Conservation (phyloP, 2,113 vertebrate species). For the Phylloscopus whistleri region DNA sequence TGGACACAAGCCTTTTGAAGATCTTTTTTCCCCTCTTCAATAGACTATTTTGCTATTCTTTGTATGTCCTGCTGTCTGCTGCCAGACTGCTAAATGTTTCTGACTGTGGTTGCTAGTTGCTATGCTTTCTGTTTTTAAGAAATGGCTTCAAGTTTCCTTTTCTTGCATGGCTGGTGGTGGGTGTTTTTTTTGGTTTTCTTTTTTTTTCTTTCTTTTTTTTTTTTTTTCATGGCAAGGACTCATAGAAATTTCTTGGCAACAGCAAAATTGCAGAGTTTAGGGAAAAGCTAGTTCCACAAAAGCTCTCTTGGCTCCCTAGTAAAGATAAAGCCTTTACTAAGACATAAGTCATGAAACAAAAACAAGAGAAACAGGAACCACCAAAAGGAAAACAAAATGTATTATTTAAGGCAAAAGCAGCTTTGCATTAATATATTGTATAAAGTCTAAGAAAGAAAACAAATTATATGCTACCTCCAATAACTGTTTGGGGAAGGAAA, state of each 20-base stretch:
- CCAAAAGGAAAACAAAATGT: background rate
- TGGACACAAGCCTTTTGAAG: slow-evolving; percentile 43
- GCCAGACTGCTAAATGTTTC: slow-evolving; percentile 59
- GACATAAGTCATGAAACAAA: slow-evolving; percentile 51
- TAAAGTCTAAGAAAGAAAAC: background rate
- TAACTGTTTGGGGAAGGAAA: background rate
- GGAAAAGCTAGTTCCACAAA: slow-evolving; percentile 42
- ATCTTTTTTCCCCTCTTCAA: background rate
- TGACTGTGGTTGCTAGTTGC: slow-evolving; percentile 65
- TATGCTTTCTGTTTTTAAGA: slow-evolving; percentile 61
- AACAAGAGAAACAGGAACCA: background rate
- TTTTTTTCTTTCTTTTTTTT: background rate
- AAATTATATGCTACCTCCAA: background rate
- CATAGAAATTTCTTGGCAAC: slow-evolving; percentile 69
- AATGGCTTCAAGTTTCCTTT: slow-evolving; percentile 30
- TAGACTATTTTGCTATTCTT: slow-evolving; percentile 64
- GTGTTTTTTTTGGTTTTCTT: no score
- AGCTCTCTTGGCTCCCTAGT: slow-evolving; percentile 24
- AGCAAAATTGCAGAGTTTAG: slow-evolving; percentile 49
- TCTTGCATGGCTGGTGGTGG: no score
- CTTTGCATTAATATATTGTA: background rate
- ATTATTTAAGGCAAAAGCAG: background rate
- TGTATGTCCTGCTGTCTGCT: slow-evolving; percentile 32
- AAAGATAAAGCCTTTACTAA: slow-evolving; percentile 39
- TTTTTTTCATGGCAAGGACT: slow-evolving; percentile 44